Base-by-base conservation (phyloP, 2,888 invertebrate genomes). In the Tipula helvola region DNA sequence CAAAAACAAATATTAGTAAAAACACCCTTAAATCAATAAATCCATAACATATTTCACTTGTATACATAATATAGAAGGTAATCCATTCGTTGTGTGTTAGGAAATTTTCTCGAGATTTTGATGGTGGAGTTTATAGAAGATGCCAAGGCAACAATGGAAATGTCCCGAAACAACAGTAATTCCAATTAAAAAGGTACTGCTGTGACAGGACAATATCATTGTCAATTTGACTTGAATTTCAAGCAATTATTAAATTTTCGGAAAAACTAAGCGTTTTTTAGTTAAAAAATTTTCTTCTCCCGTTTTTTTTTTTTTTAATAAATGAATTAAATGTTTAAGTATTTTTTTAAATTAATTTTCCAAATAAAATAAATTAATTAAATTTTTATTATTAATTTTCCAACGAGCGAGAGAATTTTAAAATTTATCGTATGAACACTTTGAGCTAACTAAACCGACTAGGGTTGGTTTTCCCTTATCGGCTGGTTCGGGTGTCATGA, bases 171-270 rank as follows among this genome's bases (percentile, higher is more conserved):
- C 96, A 97, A 96, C 97, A 97, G 97, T 97, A 97, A 93, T 93
- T 92, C 92, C 89, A 92, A 89, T 90, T 88, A 88, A 88, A 92
- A 93, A 92, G 94, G 95, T 97, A 97, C 97, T 97, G 97, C 97
- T 97, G 97, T 97, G 97, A 97, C 97, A 97, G 97, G 97, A 97
- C 97, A 97, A 97, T 97, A 97, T 97, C 94, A 95, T 94, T 94
- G 95, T 94, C 93, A 92, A 92, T 92, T 93, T 84, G 84, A 84
- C 84, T 39, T 83, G 36, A 28, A 83, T 36, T 39, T 84, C 7
- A 39, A 39, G 39, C 39, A 39, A 39, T 39, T n/a, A 36, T 36
- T 13, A 8, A 36, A 36, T 83, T 83, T 36, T 36, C 36, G 36
- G 41, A 16, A 84, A 84, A 71, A 71, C 71, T 71, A 71, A 71